Percentiles rank a stretch among this genome's conserved stretches.
These are phyloP conservation scores for Apodemus agrarius DNA, from an alignment of 2,797 vertebrate species.

Conservation along the genomic window DNA sequence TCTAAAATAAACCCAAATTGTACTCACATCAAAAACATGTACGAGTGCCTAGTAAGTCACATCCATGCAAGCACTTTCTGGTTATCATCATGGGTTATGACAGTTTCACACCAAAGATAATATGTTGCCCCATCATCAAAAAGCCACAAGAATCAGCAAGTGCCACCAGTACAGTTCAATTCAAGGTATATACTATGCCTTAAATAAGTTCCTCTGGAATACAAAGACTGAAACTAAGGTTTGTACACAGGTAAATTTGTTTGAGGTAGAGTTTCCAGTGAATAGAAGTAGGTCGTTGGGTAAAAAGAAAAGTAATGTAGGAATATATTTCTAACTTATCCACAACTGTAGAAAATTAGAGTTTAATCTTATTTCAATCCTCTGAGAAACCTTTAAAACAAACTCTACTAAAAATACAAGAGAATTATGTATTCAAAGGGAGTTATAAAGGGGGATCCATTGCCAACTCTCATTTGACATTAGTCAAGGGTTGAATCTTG, in stretches of 20 bases:
- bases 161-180: constrained; percentile 27
- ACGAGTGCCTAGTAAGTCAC: not conserved
- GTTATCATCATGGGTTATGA: not conserved
- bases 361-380: constrained; percentile 1
- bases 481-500: not conserved
- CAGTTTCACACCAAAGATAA: constrained; percentile 29
- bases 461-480: not conserved
- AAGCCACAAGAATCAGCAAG: not conserved
- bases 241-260: not conserved
- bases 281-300: not conserved
- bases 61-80: not conserved
- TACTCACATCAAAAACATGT: not conserved
- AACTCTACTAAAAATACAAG: constrained; percentile 48
- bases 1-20: constrained; percentile 27
- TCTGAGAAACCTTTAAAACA: constrained; percentile 17
- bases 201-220: not conserved
- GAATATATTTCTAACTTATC: constrained; percentile 1
- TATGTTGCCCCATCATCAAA: not conserved
- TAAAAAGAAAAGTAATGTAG: constrained; percentile 8
- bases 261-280: not conserved
- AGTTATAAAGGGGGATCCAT: not conserved
- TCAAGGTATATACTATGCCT: constrained; percentile 1
- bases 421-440: constrained; percentile 31
- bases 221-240: constrained; percentile 30
- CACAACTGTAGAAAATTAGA: constrained; percentile 14